A percentile compares a stretch with the other conserved stretches of the same genome.
Conservation (phyloP, 2,888 invertebrate genomes). For the Tipula lateralis region DNA sequence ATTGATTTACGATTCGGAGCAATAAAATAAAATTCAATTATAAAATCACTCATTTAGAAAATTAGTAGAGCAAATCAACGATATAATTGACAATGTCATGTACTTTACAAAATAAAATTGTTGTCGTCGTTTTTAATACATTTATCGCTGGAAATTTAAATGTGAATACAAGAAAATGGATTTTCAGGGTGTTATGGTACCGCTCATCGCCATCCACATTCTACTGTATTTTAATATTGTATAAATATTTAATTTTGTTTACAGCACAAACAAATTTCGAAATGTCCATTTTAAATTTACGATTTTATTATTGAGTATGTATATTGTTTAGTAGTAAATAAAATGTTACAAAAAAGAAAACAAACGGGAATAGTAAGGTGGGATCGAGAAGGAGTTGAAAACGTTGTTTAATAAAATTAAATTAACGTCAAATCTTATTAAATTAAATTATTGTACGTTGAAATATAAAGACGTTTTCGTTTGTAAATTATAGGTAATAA, state of each 20-base stretch:
- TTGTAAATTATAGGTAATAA: slow-evolving; percentile 9
- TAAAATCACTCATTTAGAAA: not conserved
- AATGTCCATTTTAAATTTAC: not conserved
- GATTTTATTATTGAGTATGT: not conserved
- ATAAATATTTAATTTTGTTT: not conserved
- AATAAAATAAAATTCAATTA: not conserved
- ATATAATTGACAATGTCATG: not conserved
- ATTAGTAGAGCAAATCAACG: slow-evolving; percentile 11
- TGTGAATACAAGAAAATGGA: not conserved
- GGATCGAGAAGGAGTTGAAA: not conserved
- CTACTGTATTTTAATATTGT: not conserved
- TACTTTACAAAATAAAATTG: not conserved
- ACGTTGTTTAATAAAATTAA: not conserved
- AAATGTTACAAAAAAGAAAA: no score
- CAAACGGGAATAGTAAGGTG: not conserved
- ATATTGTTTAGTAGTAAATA: not conserved
- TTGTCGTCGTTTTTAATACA: not conserved
- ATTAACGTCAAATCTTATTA: slow-evolving; percentile 19
- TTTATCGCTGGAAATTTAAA: no score
- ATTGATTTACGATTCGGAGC: not conserved
- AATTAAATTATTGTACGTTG: not conserved
- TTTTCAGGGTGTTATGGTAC: not conserved
- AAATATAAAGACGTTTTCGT: not conserved
- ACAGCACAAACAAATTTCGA: not conserved
- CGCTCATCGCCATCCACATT: not conserved